These are phyloP conservation scores for Nyctibius bracteatus DNA, from an alignment of 2,113 vertebrate genomes.

Conservation along the genomic window DNA sequence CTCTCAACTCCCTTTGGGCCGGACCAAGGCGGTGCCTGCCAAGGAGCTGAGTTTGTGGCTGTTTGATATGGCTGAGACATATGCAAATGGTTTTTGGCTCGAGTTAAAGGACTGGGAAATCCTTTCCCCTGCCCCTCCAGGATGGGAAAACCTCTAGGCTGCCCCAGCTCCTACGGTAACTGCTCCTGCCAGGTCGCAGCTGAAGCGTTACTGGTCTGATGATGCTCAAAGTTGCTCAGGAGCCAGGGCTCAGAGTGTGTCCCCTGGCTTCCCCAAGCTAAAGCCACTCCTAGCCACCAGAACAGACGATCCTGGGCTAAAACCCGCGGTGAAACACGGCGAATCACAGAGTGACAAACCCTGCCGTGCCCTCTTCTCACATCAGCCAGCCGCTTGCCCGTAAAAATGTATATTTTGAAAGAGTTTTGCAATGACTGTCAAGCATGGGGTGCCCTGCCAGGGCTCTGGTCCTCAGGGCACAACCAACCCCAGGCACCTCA, in stretches of 20 bases:
- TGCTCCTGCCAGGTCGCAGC: background rate
- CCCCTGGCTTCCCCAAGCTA: background rate
- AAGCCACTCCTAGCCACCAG: background rate
- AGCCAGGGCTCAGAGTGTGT: accelerated
- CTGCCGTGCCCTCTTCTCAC: background rate
- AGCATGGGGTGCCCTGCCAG: background rate
- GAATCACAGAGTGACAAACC: accelerated
- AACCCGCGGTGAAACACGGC: background rate
- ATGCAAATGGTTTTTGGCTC: background rate
- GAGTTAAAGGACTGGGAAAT: background rate
- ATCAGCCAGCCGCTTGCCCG: background rate
- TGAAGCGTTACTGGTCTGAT: background rate
- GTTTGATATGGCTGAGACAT: background rate
- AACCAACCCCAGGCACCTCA: accelerated
- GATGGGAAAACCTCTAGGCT: background rate
- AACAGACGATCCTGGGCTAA: background rate
- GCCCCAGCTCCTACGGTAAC: background rate
- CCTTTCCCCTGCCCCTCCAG: background rate
- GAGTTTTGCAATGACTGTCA: background rate
- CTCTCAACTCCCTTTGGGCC: background rate
- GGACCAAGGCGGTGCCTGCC: background rate
- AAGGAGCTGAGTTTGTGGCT: background rate
- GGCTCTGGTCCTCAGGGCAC: background rate
- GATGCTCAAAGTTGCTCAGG: background rate
- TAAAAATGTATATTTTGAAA: background rate